A percentile compares a stretch with the other conserved stretches of the same genome.
phyloP scores from a whole-genome alignment of 2,888 invertebrate genomes.

The Agonopterix heracliana region DNA sequence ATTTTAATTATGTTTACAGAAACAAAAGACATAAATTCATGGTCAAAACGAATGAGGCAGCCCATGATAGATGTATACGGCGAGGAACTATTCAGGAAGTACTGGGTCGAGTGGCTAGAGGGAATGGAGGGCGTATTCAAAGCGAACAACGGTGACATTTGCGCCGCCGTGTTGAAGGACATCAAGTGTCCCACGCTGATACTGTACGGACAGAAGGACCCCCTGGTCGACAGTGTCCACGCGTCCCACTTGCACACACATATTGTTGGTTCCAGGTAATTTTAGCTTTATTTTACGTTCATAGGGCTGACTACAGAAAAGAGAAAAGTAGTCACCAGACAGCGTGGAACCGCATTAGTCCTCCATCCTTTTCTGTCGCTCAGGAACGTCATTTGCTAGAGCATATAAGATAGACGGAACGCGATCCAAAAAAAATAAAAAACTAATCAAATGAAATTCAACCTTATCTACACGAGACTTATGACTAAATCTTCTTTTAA shows the following conservation, averaged over 20 bases:
- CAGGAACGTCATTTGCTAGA: too few relatives aligned
- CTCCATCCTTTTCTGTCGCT: too few relatives aligned
- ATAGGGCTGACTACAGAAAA: too few relatives aligned
- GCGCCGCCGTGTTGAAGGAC: conserved; percentile 71
- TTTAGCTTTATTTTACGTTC: conserved; percentile 9
- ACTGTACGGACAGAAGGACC: conserved; percentile 89
- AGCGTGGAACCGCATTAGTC: too few relatives aligned
- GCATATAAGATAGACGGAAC: too few relatives aligned
- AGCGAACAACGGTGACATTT: conserved; percentile 83
- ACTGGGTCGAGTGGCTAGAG: conserved; percentile 82
- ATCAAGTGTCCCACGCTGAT: conserved; percentile 87
- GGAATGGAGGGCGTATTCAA: conserved; percentile 77
- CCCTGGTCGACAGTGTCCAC: conserved; percentile 84
- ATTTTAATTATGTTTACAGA: conserved; percentile 52
- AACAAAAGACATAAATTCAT: conserved; percentile 73
- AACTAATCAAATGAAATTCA: too few relatives aligned
- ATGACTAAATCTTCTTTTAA: too few relatives aligned
- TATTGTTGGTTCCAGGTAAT: conserved; percentile 81
- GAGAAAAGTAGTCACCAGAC: too few relatives aligned
- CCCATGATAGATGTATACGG: conserved; percentile 82
- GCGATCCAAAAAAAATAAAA: too few relatives aligned
- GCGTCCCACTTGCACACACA: conserved; percentile 81
- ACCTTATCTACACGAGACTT: too few relatives aligned
- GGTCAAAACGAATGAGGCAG: conserved; percentile 83
- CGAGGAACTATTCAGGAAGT: conserved; percentile 75